Conservation (phyloP, 2,797 vertebrate genomes). For the Lagocephalus sceleratus region DNA sequence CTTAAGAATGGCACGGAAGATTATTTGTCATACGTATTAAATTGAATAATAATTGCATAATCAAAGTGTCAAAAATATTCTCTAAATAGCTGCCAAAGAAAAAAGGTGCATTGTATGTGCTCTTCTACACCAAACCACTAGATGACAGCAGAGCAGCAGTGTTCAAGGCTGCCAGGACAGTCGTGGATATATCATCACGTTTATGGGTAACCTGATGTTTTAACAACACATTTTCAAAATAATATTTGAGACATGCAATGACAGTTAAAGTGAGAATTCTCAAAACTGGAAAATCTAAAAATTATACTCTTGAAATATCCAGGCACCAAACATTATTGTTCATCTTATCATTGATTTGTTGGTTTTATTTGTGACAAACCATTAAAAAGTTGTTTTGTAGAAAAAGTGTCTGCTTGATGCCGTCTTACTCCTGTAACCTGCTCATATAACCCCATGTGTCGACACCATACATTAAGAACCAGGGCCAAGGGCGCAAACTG, state of each 20-base stretch:
- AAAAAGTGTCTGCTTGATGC: neutral
- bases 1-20: no score
- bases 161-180: neutral
- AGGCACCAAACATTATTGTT: neutral
- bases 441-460: neutral
- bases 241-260: no score
- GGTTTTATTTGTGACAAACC: no score
- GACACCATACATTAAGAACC: conserved; percentile 27
- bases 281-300: no score
- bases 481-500: conserved; percentile 12
- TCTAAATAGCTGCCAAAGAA: neutral
- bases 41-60: no score
- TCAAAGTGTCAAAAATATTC: neutral
- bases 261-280: no score
- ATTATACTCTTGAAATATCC: neutral
- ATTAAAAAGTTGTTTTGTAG: neutral
- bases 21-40: no score
- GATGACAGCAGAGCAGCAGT: neutral
- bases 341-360: conserved; percentile 1
- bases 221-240: no score
- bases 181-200: no score
- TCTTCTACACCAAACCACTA: neutral
- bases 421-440: neutral
- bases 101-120: neutral
- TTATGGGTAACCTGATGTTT: no score